Base-by-base conservation (phyloP, 2,113 vertebrate species). In the Entelurus aequoreus region DNA sequence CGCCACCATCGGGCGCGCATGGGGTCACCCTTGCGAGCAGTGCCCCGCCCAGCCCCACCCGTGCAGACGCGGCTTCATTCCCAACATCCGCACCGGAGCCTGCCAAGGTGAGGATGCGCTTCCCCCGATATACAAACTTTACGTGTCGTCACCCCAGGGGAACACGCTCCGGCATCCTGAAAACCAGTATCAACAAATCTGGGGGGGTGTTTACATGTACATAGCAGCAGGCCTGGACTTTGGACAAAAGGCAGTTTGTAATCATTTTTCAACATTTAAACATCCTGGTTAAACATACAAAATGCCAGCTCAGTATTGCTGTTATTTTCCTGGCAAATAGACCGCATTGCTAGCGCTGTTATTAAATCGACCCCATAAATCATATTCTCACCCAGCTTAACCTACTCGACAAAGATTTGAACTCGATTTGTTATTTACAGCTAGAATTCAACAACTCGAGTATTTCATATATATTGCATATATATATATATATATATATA, bases 21-120 rank as follows among this genome's bases (percentile, higher is more conserved):
- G 97, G 97, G 97, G 96, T 16, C 97, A 98, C 78, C 97, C 97
- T 0, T 99, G 97, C 2, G 97, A 99, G 89, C 94, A 96, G 91
- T 99, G 97, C 54, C 97, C 96, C 0, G 93, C 93, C 28, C 95
- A 98, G 79, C 97, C 97, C 0, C 94, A 98, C 76, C 97, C 97
- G 46, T 99, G 96, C 71, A 91, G 97, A 2, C 77, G 97, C 13
- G 97, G 97, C 4, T 98, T 98, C 88, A 98, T 99, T 74, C 95
- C 97, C 68, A 98, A 98, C 87, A 94, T 99, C 57, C 95, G 97
- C 16, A 98, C 93, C 0, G 97, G 97, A n/a, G 97, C 97, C 14
- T 99, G 97, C 80, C 97, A 99, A 91, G 97, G 97, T 98, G 72
- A 90, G 81, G 19, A 53, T 42, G 40, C 44, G 16, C 40, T 6